Evolutionary conservation across 2,797 vertebrate species (phyloP), one percentile per base, ranked within the genome.

Genomic region (Danio kyathit): DNA sequence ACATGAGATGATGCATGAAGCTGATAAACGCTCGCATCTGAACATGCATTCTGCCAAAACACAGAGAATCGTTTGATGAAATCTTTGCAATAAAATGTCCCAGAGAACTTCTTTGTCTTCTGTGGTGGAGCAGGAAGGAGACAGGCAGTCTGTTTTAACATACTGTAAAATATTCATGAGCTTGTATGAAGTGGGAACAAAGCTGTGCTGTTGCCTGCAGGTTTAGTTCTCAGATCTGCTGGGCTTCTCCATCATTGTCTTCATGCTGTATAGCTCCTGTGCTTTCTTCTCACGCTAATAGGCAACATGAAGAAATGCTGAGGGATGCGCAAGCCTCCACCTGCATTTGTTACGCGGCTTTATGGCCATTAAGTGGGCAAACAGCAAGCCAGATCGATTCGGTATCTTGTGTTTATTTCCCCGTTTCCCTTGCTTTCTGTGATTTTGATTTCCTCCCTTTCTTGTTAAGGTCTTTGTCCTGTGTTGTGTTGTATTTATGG

Each of bases 151-250:
- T 66, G 84, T 86, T 88, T 90, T 84, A 89, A 76, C 85, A 76
- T 51, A 29, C 43, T 13, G 88, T 92, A 65, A 91, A 91, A 91
- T 90, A 93, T 92, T 89, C 85, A 91, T 90, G 85, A 59, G 59
- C 19, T 79, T 76, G 86, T 84, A 65, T 83, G 84, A 89, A 89
- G 85, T 80, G 73, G 79, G 80, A 77, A 86, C 85, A 80, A 80
- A 84, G 83, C 82, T 73, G 82, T 84, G 66, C 65, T 76, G 71
- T 46, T 52, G 83, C 88, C 85, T 29, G 70, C 77, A 88, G 87
- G 85, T 84, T 46, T 19, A 21, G 29, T 43, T 69, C 54, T 79
- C 38, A 12, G 57, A 78, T 74, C 86, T 76, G 74, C 86, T 74
- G 64, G 43, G 17, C 82, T 83, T 74, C 83, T 89, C 86, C 52